A percentile compares a stretch with the other conserved stretches of the same genome.
Conservation (phyloP, 1,140 invertebrate genomes). For the Trichoplusia ni region DNA sequence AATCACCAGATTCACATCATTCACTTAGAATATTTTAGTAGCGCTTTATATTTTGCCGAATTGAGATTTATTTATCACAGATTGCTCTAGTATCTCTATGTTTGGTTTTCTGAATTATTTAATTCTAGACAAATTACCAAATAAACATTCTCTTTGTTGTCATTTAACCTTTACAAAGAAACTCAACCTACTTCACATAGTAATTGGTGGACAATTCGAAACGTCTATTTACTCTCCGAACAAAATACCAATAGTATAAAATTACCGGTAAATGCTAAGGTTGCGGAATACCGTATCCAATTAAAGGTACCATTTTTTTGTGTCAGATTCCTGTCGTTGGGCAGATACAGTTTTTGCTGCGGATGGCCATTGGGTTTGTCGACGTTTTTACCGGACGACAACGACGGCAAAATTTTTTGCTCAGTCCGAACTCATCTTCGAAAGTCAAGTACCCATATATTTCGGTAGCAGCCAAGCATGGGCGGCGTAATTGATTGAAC, state of each 20-base stretch:
- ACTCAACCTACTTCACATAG: not conserved
- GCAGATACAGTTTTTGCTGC: slow-evolving; percentile 63
- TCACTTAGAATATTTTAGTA: no score
- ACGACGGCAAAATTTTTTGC: slow-evolving; percentile 62
- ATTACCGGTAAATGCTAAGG: slow-evolving; percentile 31
- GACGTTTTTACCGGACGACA: slow-evolving; percentile 66
- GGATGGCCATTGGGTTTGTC: slow-evolving; percentile 54
- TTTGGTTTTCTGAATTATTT: no score
- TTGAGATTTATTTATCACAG: no score
- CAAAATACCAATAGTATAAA: slow-evolving; percentile 20
- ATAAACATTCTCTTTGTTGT: not conserved
- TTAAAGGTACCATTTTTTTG: slow-evolving; percentile 60
- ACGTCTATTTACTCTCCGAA: slow-evolving; percentile 2
- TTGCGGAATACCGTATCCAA: slow-evolving; percentile 65
- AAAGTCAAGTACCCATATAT: slow-evolving; percentile 67
- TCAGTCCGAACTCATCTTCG: slow-evolving; percentile 58
- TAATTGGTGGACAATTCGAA: slow-evolving; percentile 17
- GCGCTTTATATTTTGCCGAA: no score
- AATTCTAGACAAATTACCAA: no score
- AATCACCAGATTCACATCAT: no score
- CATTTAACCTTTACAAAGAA: slow-evolving; percentile 1
- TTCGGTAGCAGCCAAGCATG: slow-evolving; percentile 55
- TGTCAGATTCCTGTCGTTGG: slow-evolving; percentile 44
- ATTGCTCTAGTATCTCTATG: no score
- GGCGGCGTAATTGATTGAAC: slow-evolving; percentile 72